Evolutionary conservation across 2,113 vertebrate species (phyloP).

Genomic region (Steatornis caripensis): DNA sequence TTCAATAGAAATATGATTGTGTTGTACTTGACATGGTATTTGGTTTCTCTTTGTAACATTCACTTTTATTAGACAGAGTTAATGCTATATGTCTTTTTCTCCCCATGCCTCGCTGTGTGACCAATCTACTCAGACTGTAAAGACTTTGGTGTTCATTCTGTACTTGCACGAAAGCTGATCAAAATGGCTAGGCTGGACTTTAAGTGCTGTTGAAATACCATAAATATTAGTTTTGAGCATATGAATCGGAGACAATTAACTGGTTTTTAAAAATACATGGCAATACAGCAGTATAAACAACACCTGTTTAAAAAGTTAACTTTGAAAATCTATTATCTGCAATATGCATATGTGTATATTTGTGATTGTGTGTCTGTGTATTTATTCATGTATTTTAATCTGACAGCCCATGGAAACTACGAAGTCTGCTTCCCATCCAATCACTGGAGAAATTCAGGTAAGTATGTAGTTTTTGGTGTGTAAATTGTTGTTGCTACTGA

Average conservation of each 20-base stretch:
- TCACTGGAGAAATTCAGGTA: slow-evolving; percentile 98
- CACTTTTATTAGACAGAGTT: neutral
- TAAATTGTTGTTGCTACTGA: neutral
- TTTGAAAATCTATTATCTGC: neutral
- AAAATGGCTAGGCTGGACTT: neutral
- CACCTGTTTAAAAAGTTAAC: neutral
- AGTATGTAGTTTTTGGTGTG: neutral
- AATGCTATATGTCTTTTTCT: neutral
- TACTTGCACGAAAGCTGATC: neutral
- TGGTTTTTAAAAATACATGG: neutral
- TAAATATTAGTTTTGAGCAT: neutral
- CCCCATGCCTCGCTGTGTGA: neutral
- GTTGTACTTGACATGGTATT: neutral
- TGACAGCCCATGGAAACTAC: slow-evolving; percentile 80
- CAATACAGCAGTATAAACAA: neutral
- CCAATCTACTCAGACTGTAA: neutral
- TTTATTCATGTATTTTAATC: slow-evolving; percentile 40
- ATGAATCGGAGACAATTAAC: neutral
- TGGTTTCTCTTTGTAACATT: neutral
- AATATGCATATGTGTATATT: neutral
- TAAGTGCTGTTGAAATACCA: neutral
- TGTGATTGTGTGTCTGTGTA: neutral
- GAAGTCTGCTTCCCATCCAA: slow-evolving; percentile 83
- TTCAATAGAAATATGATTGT: neutral
- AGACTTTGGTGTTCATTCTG: neutral